Conservation (phyloP, 1,140 invertebrate species). For the Euura saliciscinereae region DNA sequence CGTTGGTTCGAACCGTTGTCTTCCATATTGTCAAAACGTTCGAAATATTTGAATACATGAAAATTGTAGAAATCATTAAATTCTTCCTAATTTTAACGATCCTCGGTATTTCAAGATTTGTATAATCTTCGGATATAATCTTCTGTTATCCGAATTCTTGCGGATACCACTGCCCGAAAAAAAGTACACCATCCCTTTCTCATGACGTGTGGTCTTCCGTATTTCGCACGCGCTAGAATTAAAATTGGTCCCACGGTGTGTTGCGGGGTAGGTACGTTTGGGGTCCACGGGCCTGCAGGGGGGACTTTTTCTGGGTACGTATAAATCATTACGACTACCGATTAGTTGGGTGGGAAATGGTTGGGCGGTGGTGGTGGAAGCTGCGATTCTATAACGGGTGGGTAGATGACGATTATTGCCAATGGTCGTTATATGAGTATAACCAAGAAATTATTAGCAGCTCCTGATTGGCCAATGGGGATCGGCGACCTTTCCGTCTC, state of each 20-base stretch:
- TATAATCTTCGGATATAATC: too few species aligned
- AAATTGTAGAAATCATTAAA: too few species aligned
- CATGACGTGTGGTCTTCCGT: background rate
- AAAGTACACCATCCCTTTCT: too few species aligned
- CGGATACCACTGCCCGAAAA: too few species aligned
- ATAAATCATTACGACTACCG: constrained; percentile 58
- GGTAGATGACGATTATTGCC: constrained; percentile 49
- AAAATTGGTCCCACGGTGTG: constrained; percentile 6
- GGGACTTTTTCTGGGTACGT: constrained; percentile 14
- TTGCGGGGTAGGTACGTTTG: background rate
- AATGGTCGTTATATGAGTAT: constrained; percentile 27
- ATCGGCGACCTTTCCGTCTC: too few species aligned
- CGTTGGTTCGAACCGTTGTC: too few species aligned
- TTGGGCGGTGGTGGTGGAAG: constrained; percentile 37
- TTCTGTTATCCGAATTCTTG: too few species aligned
- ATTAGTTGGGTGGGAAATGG: constrained; percentile 49
- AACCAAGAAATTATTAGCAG: constrained; percentile 52
- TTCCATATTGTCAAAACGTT: too few species aligned
- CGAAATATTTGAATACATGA: too few species aligned
- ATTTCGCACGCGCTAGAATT: background rate
- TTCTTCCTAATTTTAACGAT: too few species aligned
- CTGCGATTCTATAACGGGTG: constrained; percentile 23
- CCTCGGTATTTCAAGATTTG: too few species aligned
- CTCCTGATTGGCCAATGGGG: constrained; percentile 40
- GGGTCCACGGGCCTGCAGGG: too few species aligned